A percentile compares a stretch with the other conserved stretches of the same genome.
Evolutionary conservation across 92 coral and sea anemone species (phyloP).

Genomic region (Bergia sp.): DNA sequence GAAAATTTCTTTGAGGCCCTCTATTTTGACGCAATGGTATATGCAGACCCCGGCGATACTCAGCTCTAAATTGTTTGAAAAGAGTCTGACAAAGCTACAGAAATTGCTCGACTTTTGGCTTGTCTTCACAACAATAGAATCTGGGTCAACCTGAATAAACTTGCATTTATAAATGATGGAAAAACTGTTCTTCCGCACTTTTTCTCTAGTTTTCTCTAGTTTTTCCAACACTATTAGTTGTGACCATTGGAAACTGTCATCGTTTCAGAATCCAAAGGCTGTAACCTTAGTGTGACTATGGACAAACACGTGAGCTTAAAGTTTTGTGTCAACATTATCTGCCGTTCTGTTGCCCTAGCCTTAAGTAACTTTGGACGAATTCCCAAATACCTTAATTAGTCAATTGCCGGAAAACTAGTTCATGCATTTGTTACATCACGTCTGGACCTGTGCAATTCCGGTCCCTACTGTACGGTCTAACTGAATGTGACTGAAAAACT

Average conservation of each 20-base stretch:
- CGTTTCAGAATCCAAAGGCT: background rate
- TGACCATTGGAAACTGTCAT: background rate
- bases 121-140: background rate
- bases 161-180: background rate
- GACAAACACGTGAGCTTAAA: background rate
- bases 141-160: background rate
- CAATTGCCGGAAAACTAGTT: background rate
- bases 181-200: background rate
- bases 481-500: background rate
- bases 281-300: background rate
- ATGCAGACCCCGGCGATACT: background rate
- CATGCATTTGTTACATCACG: background rate
- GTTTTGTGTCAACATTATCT: background rate
- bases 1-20: background rate
- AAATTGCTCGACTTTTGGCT: background rate
- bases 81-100: background rate
- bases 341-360: background rate
- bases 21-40: background rate
- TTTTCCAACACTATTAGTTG: background rate
- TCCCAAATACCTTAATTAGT: background rate
- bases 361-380: background rate
- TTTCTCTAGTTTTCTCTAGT: background rate
- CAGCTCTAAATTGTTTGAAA: background rate
- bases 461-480: background rate
- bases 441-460: background rate